phyloP scores from a whole-genome alignment of 1,140 invertebrate genomes.

The Rhopalosiphum maidis region DNA sequence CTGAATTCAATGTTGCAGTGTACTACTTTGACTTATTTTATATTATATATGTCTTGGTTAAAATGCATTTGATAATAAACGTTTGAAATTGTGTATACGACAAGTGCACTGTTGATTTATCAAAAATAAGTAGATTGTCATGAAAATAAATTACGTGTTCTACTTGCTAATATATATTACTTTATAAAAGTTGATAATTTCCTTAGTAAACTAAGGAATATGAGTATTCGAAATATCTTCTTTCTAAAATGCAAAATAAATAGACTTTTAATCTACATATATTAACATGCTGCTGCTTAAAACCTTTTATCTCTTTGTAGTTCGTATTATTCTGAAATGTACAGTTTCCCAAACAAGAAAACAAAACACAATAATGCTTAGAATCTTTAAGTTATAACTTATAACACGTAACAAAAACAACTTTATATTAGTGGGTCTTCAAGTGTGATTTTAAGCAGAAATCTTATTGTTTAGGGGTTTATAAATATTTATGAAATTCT shows the following conservation, averaged over 20 bases:
- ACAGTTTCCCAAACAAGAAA: not conserved
- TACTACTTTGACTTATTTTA: not conserved
- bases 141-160: not conserved
- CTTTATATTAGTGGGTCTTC: not conserved
- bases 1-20: too few relatives aligned
- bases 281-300: not conserved
- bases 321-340: too few relatives aligned
- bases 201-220: not conserved
- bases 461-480: not conserved
- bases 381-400: not conserved
- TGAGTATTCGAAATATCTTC: not conserved
- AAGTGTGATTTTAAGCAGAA: not conserved
- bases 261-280: not conserved
- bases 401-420: not conserved
- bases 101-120: not conserved
- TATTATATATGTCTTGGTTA: not conserved
- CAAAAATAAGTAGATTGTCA: not conserved
- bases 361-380: not conserved
- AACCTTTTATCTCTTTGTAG: not conserved
- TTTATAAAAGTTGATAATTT: not conserved
- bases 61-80: too few relatives aligned
- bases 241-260: not conserved
- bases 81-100: too few relatives aligned
- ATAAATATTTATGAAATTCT: not conserved
- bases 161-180: not conserved